Evolutionary conservation across 1,140 invertebrate species (phyloP).

Genomic region (Lysiphlebus fabarum): DNA sequence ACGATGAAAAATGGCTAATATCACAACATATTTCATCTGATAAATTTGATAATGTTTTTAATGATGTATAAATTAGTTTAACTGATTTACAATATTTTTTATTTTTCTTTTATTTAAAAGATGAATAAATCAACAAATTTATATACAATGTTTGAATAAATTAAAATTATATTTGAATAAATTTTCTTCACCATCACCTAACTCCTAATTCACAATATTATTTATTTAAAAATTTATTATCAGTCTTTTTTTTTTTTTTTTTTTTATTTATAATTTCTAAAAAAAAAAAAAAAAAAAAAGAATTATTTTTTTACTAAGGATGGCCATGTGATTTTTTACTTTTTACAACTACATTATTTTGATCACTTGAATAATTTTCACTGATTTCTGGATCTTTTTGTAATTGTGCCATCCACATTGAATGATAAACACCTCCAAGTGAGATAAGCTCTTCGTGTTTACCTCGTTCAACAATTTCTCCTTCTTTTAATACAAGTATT

Average conservation of each 20-base stretch:
- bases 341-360: conserved; percentile 3
- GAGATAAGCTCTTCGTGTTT: conserved; percentile 76
- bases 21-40: neutral
- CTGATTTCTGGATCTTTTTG: conserved; percentile 58
- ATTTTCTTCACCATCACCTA: neutral
- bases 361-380: neutral
- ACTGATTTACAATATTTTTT: neutral
- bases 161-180: neutral
- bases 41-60: conserved; percentile 4
- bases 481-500: conserved; percentile 86
- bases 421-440: conserved; percentile 68
- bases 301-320: conserved; percentile 4
- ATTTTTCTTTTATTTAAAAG: no score
- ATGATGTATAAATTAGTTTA: conserved; percentile 1
- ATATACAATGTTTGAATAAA: neutral
- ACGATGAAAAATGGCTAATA: conserved; percentile 7
- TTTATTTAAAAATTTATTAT: neutral
- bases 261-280: no score
- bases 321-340: neutral
- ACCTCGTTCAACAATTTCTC: conserved; percentile 87
- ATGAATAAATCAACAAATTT: neutral
- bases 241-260: neutral
- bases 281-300: neutral
- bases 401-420: conserved; percentile 88
- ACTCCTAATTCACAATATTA: neutral